Evolutionary conservation across 2,797 vertebrate species (phyloP), one percentile per base, ranked within the genome.

Genomic region (Enteromius anoplus): DNA sequence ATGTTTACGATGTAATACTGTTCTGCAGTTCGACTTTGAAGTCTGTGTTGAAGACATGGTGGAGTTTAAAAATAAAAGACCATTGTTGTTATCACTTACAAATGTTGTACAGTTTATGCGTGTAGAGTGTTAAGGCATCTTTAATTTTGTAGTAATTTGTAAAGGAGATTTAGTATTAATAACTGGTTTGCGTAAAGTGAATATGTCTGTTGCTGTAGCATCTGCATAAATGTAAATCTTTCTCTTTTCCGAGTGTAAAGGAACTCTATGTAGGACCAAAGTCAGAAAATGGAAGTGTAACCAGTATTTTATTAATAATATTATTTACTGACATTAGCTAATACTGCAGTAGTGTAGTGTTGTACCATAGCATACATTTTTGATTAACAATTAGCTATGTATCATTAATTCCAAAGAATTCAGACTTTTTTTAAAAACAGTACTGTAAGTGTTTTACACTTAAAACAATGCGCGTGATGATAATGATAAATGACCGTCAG

Each of bases 51-150:
- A 37, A 55, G 58, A 47, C 17, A 64, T 8, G 2, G 37, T 62
- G 21, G 75, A 45, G 23, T 45, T 62, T 32, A 45, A 29, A 76
- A 55, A 37, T 60, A 8, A 58, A 76, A 76, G 19, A 7, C 19
- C 2, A 1, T 14, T 37, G 49, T 55, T 34, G 21, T 42, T 32
- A 64, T 32, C 26, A 3, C 60, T 64, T 32, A 17, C 3, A 32
- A 64, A 32, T 29, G 40, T n/a, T 34, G 75, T 49, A 64, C 65
- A 40, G 53, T 71, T 51, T 78, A 23, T 78, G 23, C 80, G 72
- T 79, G 19, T 77, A 15, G 42, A n/a, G 7, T 12, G 75, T 58
- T 58, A 58, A 11, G 55, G n/a, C n/a, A 23, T 58, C 55, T 58
- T 58, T 58, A 23, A 23, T 23, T 9, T 58, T 23, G n/a, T 12